Base-by-base conservation (phyloP, 1,140 invertebrate species). In the Diorhabda sublineata region DNA sequence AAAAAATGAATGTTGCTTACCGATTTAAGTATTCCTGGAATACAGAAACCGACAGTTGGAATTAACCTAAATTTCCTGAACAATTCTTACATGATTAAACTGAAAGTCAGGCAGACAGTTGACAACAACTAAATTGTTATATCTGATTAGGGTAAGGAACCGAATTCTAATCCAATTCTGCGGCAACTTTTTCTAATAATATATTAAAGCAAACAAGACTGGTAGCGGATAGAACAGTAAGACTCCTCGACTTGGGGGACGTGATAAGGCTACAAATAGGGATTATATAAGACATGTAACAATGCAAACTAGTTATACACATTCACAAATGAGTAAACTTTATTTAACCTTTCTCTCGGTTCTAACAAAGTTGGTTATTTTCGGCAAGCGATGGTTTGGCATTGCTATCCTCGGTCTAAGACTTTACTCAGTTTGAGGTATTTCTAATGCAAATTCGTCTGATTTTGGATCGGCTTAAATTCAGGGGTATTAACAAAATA, bases 281-380 rank as follows among this genome's bases (percentile, higher is more conserved):
- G 69, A 73, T 72, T 72, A 69, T 68, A 69, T 65, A 61, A 69
- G 47, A 66, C 61, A 71, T 71, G 61, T 71, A 67, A 67, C 63
- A 71, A 71, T 59, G 58, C 66, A 67, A 65, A 71, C 70, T 71
- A 71, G 66, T 71, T 71, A 68, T 74, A 71, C 60, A 69, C 61
- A 69, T 75, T 73, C 72, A 75, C 72, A 75, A 75, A 74, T 74
- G 73, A 72, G 73, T 70, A 71, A 74, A 75, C 73, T 76, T 74
- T 71, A 73, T 74, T 71, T 63, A 72, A 74, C 73, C 74, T 76
- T 74, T 73, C 67, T 67, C 58, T 60, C 6, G 47, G 6, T 70
- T 61, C 61, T 69, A 68, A 65, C 69, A 67, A 56, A 61, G 66
- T 71, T 68, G 62, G 70, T 71, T 74, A 73, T 75, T 73, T 73